Percentiles rank a stretch among this genome's conserved stretches.
These are phyloP conservation scores for Spicauda simplicius DNA, from an alignment of 2,888 invertebrate genomes.

Conservation along the genomic window DNA sequence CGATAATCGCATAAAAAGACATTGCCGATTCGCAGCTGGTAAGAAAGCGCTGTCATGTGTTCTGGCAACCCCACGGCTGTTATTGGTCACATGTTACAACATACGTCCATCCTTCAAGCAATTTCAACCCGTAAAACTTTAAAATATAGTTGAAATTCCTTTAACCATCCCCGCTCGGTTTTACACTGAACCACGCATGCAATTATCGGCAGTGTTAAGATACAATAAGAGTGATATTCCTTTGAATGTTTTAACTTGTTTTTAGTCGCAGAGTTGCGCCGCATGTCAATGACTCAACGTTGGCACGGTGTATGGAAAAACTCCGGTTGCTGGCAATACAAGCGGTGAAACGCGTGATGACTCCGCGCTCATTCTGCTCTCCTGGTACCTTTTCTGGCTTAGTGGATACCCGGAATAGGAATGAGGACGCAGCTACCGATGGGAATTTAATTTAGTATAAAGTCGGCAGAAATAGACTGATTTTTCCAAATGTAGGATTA, in stretches of 20 bases:
- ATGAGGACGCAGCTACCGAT: too few relatives aligned
- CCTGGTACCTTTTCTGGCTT: constrained; percentile 15
- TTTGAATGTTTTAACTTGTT: constrained; percentile 39
- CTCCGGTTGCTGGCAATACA: constrained; percentile 44
- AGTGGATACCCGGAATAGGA: too few relatives aligned
- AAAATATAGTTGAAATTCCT: constrained; percentile 31
- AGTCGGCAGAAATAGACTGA: not conserved
- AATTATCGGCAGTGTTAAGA: constrained; percentile 32
- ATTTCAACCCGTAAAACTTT: not conserved
- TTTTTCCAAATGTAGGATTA: too few relatives aligned
- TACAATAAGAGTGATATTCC: constrained; percentile 40
- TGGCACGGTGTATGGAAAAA: constrained; percentile 46
- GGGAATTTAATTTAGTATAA: too few relatives aligned
- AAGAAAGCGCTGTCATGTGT: constrained; percentile 37
- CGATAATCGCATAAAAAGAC: constrained; percentile 4
- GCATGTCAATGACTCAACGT: constrained; percentile 54
- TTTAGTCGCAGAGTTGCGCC: constrained; percentile 48
- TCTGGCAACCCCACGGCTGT: constrained; percentile 39
- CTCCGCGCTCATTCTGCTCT: constrained; percentile 13
- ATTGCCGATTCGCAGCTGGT: constrained; percentile 33
- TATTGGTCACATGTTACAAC: constrained; percentile 32
- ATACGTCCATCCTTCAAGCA: not conserved
- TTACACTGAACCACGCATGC: constrained; percentile 23
- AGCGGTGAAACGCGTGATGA: constrained; percentile 23
- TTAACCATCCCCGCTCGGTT: not conserved